These are phyloP conservation scores for Himalopsyche kuldschensis DNA, from an alignment of 2,888 invertebrate genomes.

Conservation along the genomic window DNA sequence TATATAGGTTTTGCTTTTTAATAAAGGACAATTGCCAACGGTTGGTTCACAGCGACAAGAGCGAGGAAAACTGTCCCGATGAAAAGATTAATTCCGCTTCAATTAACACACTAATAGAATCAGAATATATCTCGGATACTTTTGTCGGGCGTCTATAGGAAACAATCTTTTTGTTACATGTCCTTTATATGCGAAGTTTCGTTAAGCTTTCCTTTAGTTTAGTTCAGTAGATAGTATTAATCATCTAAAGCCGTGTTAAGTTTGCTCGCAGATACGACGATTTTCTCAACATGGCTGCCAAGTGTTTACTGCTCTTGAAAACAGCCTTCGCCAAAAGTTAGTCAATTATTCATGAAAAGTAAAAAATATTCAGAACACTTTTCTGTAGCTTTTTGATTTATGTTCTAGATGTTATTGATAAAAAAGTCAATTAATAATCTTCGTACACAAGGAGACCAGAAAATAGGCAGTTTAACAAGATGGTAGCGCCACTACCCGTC, in stretches of 20 bases:
- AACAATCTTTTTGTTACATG: background rate
- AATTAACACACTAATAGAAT: background rate
- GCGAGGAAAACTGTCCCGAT: background rate
- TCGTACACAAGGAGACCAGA: too few species aligned
- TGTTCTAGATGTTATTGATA: too few species aligned
- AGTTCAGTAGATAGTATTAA: background rate
- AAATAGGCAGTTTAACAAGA: too few species aligned
- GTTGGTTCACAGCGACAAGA: background rate
- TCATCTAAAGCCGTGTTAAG: background rate
- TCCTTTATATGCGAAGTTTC: background rate
- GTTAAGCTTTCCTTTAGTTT: background rate
- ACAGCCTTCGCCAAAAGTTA: background rate
- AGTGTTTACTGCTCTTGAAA: background rate
- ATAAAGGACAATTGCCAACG: too few species aligned
- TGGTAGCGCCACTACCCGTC: too few species aligned
- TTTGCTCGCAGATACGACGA: background rate
- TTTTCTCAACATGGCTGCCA: background rate
- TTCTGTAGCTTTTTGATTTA: too few species aligned
- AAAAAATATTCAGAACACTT: too few species aligned
- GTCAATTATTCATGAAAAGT: too few species aligned
- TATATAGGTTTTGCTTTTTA: too few species aligned
- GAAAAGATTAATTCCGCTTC: background rate
- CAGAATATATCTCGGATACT: background rate
- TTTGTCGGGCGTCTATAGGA: background rate
- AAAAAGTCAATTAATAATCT: too few species aligned